phyloP scores from a whole-genome alignment of 2,888 invertebrate species.

The Lycocerus yunnanus region DNA sequence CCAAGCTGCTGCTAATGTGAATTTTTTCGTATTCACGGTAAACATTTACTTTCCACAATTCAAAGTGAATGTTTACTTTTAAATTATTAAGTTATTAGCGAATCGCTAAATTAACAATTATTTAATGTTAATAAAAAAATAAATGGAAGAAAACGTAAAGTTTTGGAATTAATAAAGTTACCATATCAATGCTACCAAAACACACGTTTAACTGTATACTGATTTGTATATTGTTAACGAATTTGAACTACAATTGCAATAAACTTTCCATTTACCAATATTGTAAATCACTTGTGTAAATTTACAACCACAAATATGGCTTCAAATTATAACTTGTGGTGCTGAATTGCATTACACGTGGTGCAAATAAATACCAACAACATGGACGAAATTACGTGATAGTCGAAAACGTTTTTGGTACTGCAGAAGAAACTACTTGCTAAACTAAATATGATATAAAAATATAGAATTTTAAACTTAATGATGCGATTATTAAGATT shows the following conservation, averaged over 20 bases:
- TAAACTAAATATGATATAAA: background rate
- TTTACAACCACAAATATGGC: background rate
- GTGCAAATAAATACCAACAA: background rate
- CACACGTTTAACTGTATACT: background rate
- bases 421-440: background rate
- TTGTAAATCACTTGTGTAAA: background rate
- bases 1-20: background rate
- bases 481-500: background rate
- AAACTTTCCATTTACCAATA: background rate
- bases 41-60: background rate
- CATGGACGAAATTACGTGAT: background rate
- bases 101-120: background rate
- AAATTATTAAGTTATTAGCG: background rate
- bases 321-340: background rate
- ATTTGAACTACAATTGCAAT: background rate
- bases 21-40: background rate
- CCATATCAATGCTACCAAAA: background rate
- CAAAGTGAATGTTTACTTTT: background rate
- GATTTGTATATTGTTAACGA: background rate
- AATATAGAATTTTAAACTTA: background rate
- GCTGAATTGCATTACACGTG: background rate
- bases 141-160: background rate
- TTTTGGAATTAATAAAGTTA: background rate
- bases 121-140: background rate
- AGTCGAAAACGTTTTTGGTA: background rate